These are phyloP conservation scores for Apus apus DNA, from an alignment of 2,113 vertebrate species.

Conservation along the genomic window DNA sequence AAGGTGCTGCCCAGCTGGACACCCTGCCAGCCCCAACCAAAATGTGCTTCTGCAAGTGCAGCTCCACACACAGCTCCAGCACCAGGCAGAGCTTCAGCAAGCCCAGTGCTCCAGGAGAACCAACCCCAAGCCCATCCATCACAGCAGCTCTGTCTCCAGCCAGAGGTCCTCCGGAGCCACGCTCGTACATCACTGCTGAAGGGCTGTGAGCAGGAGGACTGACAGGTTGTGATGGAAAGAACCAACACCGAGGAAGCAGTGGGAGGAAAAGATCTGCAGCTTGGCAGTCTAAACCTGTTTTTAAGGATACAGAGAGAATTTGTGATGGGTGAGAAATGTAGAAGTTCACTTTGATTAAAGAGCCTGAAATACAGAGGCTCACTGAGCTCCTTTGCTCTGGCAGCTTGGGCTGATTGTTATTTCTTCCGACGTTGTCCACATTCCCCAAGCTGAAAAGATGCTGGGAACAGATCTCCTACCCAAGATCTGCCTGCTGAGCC, in stretches of 20 bases:
- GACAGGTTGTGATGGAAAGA: not conserved
- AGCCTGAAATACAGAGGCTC: not conserved
- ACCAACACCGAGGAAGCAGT: not conserved
- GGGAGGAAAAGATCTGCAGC: not conserved
- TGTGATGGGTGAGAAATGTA: not conserved
- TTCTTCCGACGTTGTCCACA: not conserved
- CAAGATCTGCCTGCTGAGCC: not conserved
- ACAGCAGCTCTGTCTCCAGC: not conserved
- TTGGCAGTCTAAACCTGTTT: not conserved
- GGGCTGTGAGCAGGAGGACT: not conserved
- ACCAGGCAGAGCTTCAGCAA: not conserved
- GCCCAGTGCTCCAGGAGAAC: not conserved
- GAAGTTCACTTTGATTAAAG: slow-evolving; percentile 3
- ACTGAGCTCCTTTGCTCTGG: not conserved
- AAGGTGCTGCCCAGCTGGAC: not conserved
- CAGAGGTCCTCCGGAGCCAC: not conserved
- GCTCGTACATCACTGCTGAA: not conserved
- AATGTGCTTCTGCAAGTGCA: fast-evolving
- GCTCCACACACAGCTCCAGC: fast-evolving
- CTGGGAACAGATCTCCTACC: not conserved
- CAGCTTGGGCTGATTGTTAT: not conserved
- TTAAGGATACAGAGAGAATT: not conserved
- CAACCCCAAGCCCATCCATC: not conserved
- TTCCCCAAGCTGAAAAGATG: not conserved
- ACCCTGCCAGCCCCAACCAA: not conserved